Base-by-base conservation (phyloP, 1,140 invertebrate genomes). In the Onthophagus taurus region DNA sequence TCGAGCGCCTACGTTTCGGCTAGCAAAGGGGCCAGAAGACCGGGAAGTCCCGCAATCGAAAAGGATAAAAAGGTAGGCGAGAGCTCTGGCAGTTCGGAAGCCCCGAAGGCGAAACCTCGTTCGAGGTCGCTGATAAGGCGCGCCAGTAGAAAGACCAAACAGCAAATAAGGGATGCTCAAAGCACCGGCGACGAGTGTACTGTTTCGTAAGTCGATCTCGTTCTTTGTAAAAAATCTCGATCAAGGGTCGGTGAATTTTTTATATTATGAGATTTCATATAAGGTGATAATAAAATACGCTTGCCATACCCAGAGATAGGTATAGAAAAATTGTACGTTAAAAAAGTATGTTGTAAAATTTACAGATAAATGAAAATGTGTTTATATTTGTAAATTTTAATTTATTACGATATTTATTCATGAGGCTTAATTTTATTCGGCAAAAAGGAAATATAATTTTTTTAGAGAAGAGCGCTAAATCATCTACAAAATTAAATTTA, bases 121-220 rank as follows among this genome's bases (percentile, higher is more conserved):
- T 81, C 77, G 55, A 72, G 85, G 39, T 85, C 81, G 47, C 71
- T 88, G 36, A 89, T 89, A 47, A 72, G 85, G 49, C 71, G 85
- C 33, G 77, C 80, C 26, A 85, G 81, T 51, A 71, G 83, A 48
- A 89, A 89, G 65, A 77, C 81, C 45, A 83, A 85, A 53, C 81
- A 85, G 60, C 81, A 84, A 65, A 81, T 85, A 44, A 69, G 80
- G 36, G 81, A 83, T 48, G 72, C 80, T 16, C 75, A 79, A 46
- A 63, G 59, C 26, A 65, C 62, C 29, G 59, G 68, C 2, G 79
- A 83, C 37, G 81, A 85, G 53, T 85, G 81, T 57, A 80, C 73
- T 56, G 72, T 83, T 52, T 82, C 81, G 41, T 83, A 81, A 77
- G 60, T 33, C 24, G 21, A 20, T 30, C 16, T 31, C 38, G 34